phyloP scores from a whole-genome alignment of 2,888 invertebrate species.

The Gymnosoma rotundatum region DNA sequence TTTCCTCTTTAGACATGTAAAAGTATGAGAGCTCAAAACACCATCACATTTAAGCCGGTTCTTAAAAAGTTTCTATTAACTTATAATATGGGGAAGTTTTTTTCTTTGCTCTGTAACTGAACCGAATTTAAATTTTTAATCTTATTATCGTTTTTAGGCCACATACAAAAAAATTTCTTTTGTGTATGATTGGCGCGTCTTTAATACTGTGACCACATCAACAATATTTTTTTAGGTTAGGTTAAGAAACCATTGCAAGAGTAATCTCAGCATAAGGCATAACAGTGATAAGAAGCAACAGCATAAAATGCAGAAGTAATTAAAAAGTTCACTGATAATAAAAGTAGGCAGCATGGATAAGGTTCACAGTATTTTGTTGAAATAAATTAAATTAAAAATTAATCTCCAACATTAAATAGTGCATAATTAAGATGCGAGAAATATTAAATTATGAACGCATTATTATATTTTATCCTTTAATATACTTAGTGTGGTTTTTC shows the following conservation, averaged over 20 bases:
- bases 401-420: too few relatives aligned
- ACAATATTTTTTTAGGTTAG: slow-evolving; percentile 71
- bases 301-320: not conserved
- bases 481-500: too few relatives aligned
- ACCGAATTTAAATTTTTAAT: not conserved
- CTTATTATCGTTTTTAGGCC: not conserved
- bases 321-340: not conserved
- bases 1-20: not conserved
- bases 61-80: not conserved
- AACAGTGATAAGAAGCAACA: slow-evolving; percentile 8
- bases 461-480: too few relatives aligned
- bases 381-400: not conserved
- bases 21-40: not conserved
- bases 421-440: too few relatives aligned
- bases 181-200: slow-evolving; percentile 26
- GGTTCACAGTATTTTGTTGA: not conserved
- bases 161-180: not conserved
- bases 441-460: too few relatives aligned
- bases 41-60: slow-evolving; percentile 37
- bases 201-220: slow-evolving; percentile 44
- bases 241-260: slow-evolving; percentile 66
- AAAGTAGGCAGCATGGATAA: too few relatives aligned
- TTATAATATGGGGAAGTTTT: not conserved
- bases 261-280: not conserved
- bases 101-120: too few relatives aligned